Conservation (phyloP, 2,113 vertebrate genomes). For the Sprattus sprattus region DNA sequence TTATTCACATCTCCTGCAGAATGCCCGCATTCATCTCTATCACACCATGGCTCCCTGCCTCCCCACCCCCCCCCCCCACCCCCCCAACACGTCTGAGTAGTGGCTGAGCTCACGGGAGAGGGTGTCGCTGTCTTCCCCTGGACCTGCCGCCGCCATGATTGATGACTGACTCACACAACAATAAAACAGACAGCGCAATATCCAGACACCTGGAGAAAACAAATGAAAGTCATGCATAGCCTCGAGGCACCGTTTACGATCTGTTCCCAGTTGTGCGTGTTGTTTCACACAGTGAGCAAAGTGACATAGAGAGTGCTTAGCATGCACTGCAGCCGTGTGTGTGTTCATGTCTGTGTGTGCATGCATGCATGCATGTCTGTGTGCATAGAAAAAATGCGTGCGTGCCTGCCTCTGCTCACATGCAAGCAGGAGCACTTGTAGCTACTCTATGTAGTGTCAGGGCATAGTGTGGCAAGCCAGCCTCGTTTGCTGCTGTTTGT, state of each 20-base stretch:
- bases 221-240: conserved; percentile 32
- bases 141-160: conserved; percentile 39
- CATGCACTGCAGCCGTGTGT: conserved; percentile 21
- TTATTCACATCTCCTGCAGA: conserved; percentile 44
- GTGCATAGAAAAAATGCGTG: not conserved
- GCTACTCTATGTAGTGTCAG: not conserved
- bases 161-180: conserved; percentile 45
- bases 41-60: not conserved
- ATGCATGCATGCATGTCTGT: not conserved
- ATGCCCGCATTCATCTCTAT: conserved; percentile 25
- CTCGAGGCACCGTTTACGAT: conserved; percentile 32
- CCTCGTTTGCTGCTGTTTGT: not conserved
- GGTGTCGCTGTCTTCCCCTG: not conserved
- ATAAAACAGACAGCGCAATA: conserved; percentile 47
- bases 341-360: not conserved
- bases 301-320: conserved; percentile 29
- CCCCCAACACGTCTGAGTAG: not conserved
- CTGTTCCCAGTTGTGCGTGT: conserved; percentile 30
- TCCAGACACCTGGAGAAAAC: conserved; percentile 35
- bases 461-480: not conserved
- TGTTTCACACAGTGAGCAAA: conserved; percentile 6
- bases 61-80: too few relatives aligned
- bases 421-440: not conserved
- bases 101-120: not conserved
- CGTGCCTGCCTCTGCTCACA: not conserved